Base-by-base conservation (phyloP, 2,113 vertebrate species). In the Menura novaehollandiae region DNA sequence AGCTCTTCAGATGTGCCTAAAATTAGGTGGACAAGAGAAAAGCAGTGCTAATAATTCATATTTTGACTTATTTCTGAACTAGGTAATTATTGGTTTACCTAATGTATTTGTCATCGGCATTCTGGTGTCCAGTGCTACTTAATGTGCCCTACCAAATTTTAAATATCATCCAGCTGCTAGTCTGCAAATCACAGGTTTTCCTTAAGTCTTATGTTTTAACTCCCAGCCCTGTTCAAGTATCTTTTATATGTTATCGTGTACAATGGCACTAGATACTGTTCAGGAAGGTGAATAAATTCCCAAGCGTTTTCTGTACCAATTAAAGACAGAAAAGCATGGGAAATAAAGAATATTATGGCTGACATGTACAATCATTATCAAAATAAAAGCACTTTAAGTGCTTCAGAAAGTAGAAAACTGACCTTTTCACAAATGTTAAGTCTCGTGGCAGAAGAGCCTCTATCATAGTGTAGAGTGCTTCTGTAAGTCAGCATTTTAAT, bases 401-500 rank as follows among this genome's bases (percentile, higher is more conserved):
- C 37, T 92, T 93, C 59, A 71, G 79, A 73, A 86, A 55, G 46
- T 51, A 37, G 60, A 95, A 95, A 89, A 75, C 28, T 87, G 87
- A 94, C 89, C 76, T 93, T 97, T 91, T 68, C 52, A 79, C 33
- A 89, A 92, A 81, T 58, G 60, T 68, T 94, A 85, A 79, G 32
- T 73, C 60, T 83, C 56, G 56, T 14, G 24, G 49, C 27, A 89
- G 41, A 87, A 81, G 15, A 87, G 20, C 15, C 10, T 82, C 66
- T 85, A 20, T 49, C 21, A 1, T 20, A 49, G 44, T 26, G 4
- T n/a, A 67, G 11, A 84, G 35, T 85, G 39, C 7, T 85, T 67
- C 35, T 63, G n/a, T 77, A 91, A 91, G 47, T 67, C 73, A 84
- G 43, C 15, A 78, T 84, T 93, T 95, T 95, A 95, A 95, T 92